Evolutionary conservation across 2,797 vertebrate species (phyloP), one percentile per base, ranked within the genome.

Genomic region (Scomberomorus guttatus): DNA sequence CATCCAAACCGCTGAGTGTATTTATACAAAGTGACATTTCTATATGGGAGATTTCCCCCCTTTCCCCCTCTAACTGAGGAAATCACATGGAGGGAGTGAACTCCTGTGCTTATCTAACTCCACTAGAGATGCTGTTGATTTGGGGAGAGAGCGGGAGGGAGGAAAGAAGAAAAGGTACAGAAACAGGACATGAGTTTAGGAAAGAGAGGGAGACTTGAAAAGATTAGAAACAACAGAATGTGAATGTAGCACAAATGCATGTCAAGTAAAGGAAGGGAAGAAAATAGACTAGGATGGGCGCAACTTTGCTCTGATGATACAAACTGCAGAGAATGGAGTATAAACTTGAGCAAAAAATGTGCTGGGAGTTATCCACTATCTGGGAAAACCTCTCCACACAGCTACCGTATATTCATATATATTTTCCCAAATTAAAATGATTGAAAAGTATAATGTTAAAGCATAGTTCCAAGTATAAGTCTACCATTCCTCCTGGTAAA

Each of bases 21-120:
- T 92, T 93, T 94, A 93, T 67, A 94, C 87, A 90, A 92, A 91
- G 78, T 88, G 89, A 92, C 92, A 87, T 94, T 84, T 91, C 90
- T 90, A 79, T 88, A 88, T 59, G 73, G 77, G 83, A 88, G 79
- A 81, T 81, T 80, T 78, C 79, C 74, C 80, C 67, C 78, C 50
- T 3, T 59, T 69, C 60, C 80, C 55, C 65, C 39, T 54, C 72
- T 64, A 67, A 85, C 76, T 54, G 79, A 90, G 70, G 70, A 83
- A 79, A 83, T 72, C 66, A 68, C 46, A 76, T 58, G 39, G 46
- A 60, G 50, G 51, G 68, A 72, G 32, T 50, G 59, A 50, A 82
- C 52, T 72, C 29, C 59, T 51, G 60, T 57, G 65, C 62, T 74
- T 68, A 72, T 82, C 67, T 80, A 81, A 81, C 58, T 76, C 46